Conservation (phyloP, 2,888 invertebrate species). For the Theodoxus fluviatilis region DNA sequence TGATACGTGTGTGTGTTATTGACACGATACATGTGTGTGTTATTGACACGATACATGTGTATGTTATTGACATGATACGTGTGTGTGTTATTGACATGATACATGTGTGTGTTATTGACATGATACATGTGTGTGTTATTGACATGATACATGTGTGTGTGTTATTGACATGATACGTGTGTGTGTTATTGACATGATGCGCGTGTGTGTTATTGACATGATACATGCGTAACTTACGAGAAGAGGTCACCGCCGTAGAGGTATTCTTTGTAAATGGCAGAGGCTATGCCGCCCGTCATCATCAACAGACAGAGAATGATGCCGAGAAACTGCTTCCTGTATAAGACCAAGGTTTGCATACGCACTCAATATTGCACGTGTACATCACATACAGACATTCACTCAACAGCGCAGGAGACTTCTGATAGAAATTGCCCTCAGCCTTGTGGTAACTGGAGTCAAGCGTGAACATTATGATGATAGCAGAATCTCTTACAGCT, state of each 20-base stretch:
- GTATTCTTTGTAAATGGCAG: conserved; percentile 42
- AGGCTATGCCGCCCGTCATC: conserved; percentile 37
- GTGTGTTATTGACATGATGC: neutral
- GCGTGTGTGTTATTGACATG: neutral
- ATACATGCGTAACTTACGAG: conserved; percentile 34
- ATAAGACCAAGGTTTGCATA: neutral
- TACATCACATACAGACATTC: no score
- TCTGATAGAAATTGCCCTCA: no score
- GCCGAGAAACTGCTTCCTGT: conserved; percentile 34
- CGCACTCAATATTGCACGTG: no score
- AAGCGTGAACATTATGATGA: no score
- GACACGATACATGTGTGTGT: no score
- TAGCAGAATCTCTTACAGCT: no score
- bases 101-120: neutral
- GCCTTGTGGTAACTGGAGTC: no score
- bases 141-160: neutral
- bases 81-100: no score
- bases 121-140: neutral
- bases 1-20: no score
- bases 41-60: no score
- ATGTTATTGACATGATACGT: no score
- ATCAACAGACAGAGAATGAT: conserved; percentile 30
- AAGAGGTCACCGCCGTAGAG: conserved; percentile 43
- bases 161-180: neutral
- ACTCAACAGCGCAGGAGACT: no score